Conservation (phyloP, 2,113 vertebrate species). For the Ochotona curzoniae region DNA sequence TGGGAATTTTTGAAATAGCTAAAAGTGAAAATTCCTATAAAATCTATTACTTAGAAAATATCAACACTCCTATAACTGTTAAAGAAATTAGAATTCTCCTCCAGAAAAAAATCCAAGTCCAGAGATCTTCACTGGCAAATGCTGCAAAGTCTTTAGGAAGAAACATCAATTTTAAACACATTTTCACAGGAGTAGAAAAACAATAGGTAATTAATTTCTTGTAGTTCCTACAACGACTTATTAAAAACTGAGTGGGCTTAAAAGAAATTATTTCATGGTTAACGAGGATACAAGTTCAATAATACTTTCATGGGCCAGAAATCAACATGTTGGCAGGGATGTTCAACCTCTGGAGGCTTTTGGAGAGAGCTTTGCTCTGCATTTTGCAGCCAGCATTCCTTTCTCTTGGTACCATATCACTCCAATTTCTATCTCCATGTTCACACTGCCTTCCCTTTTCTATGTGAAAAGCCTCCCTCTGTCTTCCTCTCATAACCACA, state of each 20-base stretch:
- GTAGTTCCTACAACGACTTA: no score
- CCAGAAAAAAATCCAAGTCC: not conserved
- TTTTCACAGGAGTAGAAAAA: not conserved
- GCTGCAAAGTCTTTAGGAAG: not conserved
- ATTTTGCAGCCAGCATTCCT: not conserved
- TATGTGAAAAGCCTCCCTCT: not conserved
- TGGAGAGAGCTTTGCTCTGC: not conserved
- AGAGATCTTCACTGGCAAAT: not conserved
- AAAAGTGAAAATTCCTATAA: not conserved
- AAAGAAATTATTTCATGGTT: no score
- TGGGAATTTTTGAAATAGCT: no score
- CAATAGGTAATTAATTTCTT: not conserved
- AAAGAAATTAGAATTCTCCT: not conserved
- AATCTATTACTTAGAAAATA: not conserved
- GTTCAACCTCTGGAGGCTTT: not conserved
- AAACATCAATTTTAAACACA: not conserved
- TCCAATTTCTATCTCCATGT: not conserved
- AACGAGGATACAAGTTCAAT: no score
- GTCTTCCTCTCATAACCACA: not conserved
- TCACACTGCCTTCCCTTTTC: not conserved
- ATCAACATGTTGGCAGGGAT: not conserved
- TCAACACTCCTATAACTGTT: not conserved
- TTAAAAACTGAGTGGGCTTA: no score
- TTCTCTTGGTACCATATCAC: not conserved
- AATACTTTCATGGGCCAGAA: no score